Percentiles rank a stretch among this genome's conserved stretches.
Conservation (phyloP, 2,888 invertebrate genomes). For the Cheilosia pagana region DNA sequence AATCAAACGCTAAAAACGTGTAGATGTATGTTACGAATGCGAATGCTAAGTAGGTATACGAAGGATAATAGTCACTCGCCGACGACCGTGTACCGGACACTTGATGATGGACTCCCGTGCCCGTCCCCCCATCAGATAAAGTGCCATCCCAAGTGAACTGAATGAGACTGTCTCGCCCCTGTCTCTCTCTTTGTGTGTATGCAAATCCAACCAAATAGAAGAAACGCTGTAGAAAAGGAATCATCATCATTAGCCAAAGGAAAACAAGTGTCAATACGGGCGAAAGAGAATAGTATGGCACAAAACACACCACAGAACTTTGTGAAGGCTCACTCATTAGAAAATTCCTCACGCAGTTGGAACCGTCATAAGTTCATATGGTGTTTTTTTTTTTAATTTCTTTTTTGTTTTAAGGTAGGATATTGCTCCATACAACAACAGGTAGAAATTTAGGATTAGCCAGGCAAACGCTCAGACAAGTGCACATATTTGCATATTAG, state of each 20-base stretch:
- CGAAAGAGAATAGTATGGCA: slow-evolving; percentile 52
- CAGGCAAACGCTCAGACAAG: slow-evolving; percentile 43
- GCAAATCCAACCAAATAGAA: slow-evolving; percentile 43
- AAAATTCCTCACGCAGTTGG: slow-evolving; percentile 58
- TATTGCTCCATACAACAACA: slow-evolving; percentile 37
- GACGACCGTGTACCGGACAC: slow-evolving; percentile 47
- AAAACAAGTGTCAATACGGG: slow-evolving; percentile 65
- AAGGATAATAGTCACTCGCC: slow-evolving; percentile 47
- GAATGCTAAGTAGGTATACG: slow-evolving; percentile 13
- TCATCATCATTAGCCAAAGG: slow-evolving; percentile 65
- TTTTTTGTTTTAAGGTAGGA: slow-evolving; percentile 23
- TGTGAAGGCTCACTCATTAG: slow-evolving; percentile 57
- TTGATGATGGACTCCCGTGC: slow-evolving; percentile 46
- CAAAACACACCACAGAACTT: slow-evolving; percentile 9
- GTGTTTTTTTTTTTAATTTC: slow-evolving; percentile 23
- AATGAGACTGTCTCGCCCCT: slow-evolving; percentile 29
- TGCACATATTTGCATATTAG: slow-evolving; percentile 65
- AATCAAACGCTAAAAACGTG: slow-evolving; percentile 55
- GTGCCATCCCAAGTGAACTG: slow-evolving; percentile 31
- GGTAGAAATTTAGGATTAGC: slow-evolving; percentile 65
- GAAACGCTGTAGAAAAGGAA: slow-evolving; percentile 31
- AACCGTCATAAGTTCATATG: slow-evolving; percentile 58
- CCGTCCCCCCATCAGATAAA: slow-evolving; percentile 29
- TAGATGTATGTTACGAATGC: slow-evolving; percentile 51
- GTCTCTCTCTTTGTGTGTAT: background rate